phyloP scores from a whole-genome alignment of 2,888 invertebrate species.

The Ophonus ardosiacus region DNA sequence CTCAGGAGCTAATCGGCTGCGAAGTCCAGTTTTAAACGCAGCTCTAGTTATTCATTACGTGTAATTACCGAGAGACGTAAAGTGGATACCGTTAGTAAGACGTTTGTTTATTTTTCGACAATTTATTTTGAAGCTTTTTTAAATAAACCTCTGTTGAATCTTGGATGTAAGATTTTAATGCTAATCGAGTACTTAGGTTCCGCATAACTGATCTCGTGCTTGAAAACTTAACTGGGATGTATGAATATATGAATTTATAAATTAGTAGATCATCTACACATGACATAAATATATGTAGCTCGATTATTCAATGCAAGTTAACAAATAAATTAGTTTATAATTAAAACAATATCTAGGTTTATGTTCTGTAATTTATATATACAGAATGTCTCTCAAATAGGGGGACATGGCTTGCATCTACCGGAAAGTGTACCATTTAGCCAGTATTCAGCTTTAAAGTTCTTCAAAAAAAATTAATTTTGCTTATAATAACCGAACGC shows the following conservation, averaged over 20 bases:
- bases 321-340: too few species aligned
- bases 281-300: too few species aligned
- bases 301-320: too few species aligned
- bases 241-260: not conserved
- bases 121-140: constrained; percentile 46
- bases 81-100: constrained; percentile 42
- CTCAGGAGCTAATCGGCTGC: constrained; percentile 10
- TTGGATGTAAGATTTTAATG: constrained; percentile 17
- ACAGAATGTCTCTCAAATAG: too few species aligned
- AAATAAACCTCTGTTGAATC: constrained; percentile 19
- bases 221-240: not conserved
- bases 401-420: too few species aligned
- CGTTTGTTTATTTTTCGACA: constrained; percentile 49
- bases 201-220: constrained; percentile 49
- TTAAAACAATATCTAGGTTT: too few species aligned
- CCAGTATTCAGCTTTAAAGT: too few species aligned
- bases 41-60: constrained; percentile 42
- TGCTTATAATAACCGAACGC: too few species aligned
- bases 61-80: constrained; percentile 46
- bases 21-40: constrained; percentile 54
- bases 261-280: not conserved
- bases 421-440: too few species aligned
- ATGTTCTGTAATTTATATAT: too few species aligned
- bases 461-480: too few species aligned
- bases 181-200: constrained; percentile 42